These are phyloP conservation scores for Ceyx cyanopectus DNA, from an alignment of 2,113 vertebrate genomes.

Conservation along the genomic window DNA sequence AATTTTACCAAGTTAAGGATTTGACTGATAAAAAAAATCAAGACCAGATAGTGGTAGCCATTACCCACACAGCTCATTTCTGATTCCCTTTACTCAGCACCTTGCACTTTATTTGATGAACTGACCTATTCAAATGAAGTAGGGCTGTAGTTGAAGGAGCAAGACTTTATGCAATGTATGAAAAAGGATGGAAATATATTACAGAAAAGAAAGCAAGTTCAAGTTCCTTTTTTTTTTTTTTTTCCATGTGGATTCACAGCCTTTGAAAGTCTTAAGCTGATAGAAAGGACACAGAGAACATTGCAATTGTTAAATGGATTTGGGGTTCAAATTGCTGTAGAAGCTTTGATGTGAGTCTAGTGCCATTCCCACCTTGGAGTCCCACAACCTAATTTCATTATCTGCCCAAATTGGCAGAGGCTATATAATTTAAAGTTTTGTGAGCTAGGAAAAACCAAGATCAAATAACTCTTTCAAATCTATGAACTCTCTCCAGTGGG, in stretches of 20 bases:
- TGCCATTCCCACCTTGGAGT: background rate
- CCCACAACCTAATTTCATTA: background rate
- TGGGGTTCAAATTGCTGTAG: background rate
- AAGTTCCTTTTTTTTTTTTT: background rate
- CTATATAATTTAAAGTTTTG: background rate
- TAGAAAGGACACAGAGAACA: background rate
- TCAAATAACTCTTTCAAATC: background rate
- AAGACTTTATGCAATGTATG: background rate
- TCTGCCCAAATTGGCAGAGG: background rate
- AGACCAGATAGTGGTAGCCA: background rate
- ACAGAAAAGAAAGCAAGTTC: background rate
- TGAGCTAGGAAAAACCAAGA: background rate
- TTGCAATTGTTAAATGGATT: background rate
- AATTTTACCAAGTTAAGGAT: background rate
- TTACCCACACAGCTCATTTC: accelerated
- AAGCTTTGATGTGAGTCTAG: background rate
- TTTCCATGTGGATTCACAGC: background rate
- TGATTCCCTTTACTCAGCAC: background rate
- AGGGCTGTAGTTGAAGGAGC: background rate
- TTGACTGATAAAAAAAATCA: background rate
- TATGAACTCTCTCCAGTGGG: background rate
- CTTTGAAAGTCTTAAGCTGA: background rate
- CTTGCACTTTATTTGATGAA: background rate
- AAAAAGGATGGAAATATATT: background rate
- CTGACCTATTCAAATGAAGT: background rate